Evolutionary conservation across 2,797 vertebrate genomes (phyloP).

Genomic region (Melanotaenia trifasciata): DNA sequence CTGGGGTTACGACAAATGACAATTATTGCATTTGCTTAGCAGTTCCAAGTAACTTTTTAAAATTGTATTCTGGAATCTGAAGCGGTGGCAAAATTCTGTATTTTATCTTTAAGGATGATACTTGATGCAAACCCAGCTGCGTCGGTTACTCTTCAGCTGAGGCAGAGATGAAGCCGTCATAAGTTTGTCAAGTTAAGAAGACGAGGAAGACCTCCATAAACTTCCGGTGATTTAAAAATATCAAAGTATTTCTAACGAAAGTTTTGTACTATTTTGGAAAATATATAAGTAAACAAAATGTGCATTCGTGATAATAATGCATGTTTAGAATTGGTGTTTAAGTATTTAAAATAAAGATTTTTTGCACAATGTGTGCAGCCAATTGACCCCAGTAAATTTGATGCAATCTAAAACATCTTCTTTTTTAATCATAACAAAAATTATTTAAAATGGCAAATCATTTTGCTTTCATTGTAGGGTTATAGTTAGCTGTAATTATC

Average conservation of each 20-base stretch:
- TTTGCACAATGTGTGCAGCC: too few species aligned
- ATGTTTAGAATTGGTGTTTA: neutral
- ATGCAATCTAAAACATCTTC: neutral
- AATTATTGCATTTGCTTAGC: slow-evolving; percentile 22
- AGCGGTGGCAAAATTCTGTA: slow-evolving; percentile 27
- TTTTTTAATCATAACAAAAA: neutral
- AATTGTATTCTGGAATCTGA: slow-evolving; percentile 30
- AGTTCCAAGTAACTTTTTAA: slow-evolving; percentile 7
- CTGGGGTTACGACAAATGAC: slow-evolving; percentile 42
- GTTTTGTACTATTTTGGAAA: neutral
- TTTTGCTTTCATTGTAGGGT: neutral
- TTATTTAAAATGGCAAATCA: neutral
- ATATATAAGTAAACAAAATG: too few species aligned
- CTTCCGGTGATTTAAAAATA: slow-evolving; percentile 53
- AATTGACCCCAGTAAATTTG: too few species aligned
- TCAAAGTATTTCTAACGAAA: slow-evolving; percentile 19
- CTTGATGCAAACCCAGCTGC: slow-evolving; percentile 74
- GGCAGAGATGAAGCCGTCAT: slow-evolving; percentile 54
- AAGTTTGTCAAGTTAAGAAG: neutral
- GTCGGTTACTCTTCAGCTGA: slow-evolving; percentile 63
- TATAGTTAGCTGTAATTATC: neutral
- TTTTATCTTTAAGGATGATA: slow-evolving; percentile 53
- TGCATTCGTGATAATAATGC: too few species aligned
- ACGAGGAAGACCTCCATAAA: rapidly evolving
- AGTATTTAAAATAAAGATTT: too few species aligned